phyloP scores from a whole-genome alignment of 2,797 vertebrate species.

The Catostomus latipinnis region DNA sequence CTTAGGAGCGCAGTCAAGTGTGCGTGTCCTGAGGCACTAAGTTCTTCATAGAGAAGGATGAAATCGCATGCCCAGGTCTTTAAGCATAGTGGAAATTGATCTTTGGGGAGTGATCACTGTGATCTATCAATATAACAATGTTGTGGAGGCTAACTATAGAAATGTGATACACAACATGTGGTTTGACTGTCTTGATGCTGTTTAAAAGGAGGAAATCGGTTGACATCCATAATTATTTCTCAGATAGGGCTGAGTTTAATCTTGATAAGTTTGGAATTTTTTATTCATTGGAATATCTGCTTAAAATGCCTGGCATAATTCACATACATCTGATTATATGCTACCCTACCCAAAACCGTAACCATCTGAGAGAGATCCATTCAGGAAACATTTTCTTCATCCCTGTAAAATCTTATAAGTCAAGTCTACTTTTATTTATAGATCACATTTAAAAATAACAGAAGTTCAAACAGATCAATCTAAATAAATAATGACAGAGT shows the following conservation, averaged over 20 bases:
- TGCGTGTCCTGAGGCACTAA: slow-evolving; percentile 11
- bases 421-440: no score
- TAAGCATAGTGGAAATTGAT: slow-evolving; percentile 18
- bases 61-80: slow-evolving; percentile 14
- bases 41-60: slow-evolving; percentile 6
- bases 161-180: slow-evolving; percentile 1
- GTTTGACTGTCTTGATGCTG: slow-evolving; percentile 4
- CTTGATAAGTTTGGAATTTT: neutral
- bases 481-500: no score
- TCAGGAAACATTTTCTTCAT: slow-evolving; percentile 2
- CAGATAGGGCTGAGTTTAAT: neutral
- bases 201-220: slow-evolving; percentile 13
- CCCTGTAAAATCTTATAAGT: slow-evolving; percentile 12
- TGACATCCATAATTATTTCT: neutral
- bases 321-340: neutral
- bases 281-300: slow-evolving; percentile 9
- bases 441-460: no score
- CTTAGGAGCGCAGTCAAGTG: slow-evolving; percentile 7
- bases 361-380: slow-evolving; percentile 8
- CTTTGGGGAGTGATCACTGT: slow-evolving; percentile 32
- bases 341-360: neutral
- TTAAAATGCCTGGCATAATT: slow-evolving; percentile 21
- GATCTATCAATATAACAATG: slow-evolving; percentile 28
- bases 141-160: neutral
- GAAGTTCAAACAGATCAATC: no score